A percentile compares a stretch with the other conserved stretches of the same genome.
Conservation (phyloP, 2,113 vertebrate genomes). For the Carlito syrichta region DNA sequence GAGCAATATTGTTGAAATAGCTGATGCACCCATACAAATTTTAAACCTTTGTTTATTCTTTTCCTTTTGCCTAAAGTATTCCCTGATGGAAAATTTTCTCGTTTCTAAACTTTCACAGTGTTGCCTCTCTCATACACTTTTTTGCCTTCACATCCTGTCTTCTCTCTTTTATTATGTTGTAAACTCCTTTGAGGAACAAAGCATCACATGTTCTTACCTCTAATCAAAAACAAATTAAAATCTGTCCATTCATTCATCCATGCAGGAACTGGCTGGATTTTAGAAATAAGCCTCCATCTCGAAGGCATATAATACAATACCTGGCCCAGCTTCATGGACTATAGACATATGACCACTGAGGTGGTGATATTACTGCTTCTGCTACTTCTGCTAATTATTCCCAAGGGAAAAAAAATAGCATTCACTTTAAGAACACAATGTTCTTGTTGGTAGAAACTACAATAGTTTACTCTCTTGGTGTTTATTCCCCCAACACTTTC, state of each 20-base stretch:
- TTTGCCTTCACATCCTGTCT: neutral
- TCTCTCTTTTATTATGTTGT: neutral
- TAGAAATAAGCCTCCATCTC: neutral
- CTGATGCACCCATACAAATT: neutral
- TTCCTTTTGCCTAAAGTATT: neutral
- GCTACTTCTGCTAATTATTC: neutral
- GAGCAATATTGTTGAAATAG: neutral
- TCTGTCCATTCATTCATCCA: neutral
- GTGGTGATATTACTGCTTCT: neutral
- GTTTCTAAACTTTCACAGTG: neutral
- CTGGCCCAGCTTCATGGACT: neutral
- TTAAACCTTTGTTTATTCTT: neutral
- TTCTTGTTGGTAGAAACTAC: neutral
- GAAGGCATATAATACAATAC: neutral
- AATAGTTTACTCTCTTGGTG: neutral
- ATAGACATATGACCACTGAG: neutral
- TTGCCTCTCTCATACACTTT: neutral
- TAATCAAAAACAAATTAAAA: neutral
- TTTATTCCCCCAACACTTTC: neutral
- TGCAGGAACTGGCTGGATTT: neutral
- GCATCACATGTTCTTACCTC: neutral
- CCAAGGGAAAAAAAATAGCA: rapidly evolving
- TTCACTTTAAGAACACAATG: neutral
- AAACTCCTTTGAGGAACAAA: neutral
- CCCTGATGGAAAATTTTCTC: neutral